Evolutionary conservation across 1,140 invertebrate genomes (phyloP).

Genomic region (Trachymyrmex cornetzi): DNA sequence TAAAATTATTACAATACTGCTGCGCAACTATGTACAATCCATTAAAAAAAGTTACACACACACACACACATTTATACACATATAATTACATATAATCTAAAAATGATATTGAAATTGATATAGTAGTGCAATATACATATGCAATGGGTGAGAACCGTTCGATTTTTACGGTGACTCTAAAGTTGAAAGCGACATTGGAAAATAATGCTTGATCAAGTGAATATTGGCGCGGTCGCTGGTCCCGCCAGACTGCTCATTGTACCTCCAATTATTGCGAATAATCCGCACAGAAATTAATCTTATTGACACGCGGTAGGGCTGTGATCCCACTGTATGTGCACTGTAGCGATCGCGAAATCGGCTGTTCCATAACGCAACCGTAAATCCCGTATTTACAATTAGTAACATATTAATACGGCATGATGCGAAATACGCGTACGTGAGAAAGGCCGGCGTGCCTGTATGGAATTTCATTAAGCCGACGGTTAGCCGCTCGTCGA

Average conservation of each 20-base stretch:
- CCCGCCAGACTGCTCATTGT: conserved; percentile 42
- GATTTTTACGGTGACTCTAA: neutral
- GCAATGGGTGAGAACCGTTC: neutral
- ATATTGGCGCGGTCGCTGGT: conserved; percentile 18
- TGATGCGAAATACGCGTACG: conserved; percentile 73
- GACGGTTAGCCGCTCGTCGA: conserved; percentile 77
- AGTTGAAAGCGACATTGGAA: neutral
- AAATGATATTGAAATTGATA: neutral
- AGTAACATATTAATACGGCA: conserved; percentile 76
- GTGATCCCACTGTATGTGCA: conserved; percentile 68
- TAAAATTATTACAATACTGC: neutral
- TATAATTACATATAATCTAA: neutral
- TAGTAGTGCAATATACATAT: neutral
- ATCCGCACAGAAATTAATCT: conserved; percentile 76
- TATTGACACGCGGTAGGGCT: conserved; percentile 71
- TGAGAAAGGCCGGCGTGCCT: conserved; percentile 63
- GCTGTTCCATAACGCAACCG: conserved; percentile 62
- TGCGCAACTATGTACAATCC: neutral
- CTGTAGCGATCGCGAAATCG: conserved; percentile 70
- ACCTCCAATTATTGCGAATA: conserved; percentile 72
- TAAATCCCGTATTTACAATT: conserved; percentile 77
- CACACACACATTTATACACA: too few relatives aligned
- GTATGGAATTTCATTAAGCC: conserved; percentile 79
- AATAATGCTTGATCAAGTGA: conserved; percentile 37
- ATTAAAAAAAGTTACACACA: neutral